Percentiles rank a stretch among this genome's conserved stretches.
phyloP scores from a whole-genome alignment of 2,888 invertebrate genomes.

The Cephus rjabovi region DNA sequence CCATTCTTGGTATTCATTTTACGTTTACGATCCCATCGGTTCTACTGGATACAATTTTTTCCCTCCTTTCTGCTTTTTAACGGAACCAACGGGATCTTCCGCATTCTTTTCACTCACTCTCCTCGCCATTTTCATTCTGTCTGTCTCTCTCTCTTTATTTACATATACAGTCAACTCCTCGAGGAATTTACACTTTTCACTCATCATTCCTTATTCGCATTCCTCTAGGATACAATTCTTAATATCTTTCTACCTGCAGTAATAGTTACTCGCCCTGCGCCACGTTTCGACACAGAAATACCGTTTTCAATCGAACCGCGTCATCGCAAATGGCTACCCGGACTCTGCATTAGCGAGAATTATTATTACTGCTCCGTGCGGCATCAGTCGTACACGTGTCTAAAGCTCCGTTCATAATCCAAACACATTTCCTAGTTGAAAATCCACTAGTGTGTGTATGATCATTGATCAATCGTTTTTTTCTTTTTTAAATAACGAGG shows the following conservation, averaged over 20 bases:
- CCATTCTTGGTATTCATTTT: neutral
- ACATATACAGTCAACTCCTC: too few species aligned
- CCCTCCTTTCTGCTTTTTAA: neutral
- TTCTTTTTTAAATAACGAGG: neutral
- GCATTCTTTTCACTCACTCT: neutral
- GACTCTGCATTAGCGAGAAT: neutral
- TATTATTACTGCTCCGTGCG: neutral
- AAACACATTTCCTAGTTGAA: neutral
- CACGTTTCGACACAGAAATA: constrained; percentile 13
- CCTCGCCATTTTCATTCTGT: too few species aligned
- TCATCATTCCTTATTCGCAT: neutral
- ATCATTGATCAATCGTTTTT: neutral
- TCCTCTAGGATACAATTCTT: neutral
- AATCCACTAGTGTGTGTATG: neutral
- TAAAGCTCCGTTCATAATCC: neutral
- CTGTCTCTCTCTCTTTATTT: too few species aligned
- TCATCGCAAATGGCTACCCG: constrained; percentile 50
- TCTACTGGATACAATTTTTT: neutral
- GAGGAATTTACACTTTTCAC: neutral
- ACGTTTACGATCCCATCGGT: neutral
- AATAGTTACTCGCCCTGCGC: neutral
- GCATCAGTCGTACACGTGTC: neutral
- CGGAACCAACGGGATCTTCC: neutral
- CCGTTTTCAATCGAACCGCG: constrained; percentile 48
- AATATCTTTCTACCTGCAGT: neutral